Evolutionary conservation across 1,140 invertebrate genomes (phyloP).

Genomic region (Ladona fulva): DNA sequence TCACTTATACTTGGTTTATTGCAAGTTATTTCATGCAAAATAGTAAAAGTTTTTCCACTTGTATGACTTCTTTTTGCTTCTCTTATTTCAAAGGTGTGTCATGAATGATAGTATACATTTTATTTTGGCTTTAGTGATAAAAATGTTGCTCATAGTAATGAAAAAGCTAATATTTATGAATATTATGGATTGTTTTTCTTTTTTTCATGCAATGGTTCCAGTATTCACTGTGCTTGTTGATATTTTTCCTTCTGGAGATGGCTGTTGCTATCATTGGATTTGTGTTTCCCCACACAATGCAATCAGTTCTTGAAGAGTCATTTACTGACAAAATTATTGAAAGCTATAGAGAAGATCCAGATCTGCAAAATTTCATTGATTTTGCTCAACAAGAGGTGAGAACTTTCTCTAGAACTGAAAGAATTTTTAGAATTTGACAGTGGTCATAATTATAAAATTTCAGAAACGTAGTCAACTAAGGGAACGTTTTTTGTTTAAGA

Average conservation of each 20-base stretch:
- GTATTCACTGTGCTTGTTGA: constrained; percentile 80
- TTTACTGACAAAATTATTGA: constrained; percentile 83
- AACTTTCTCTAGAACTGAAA: no score
- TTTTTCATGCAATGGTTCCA: constrained; percentile 39
- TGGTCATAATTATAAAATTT: no score
- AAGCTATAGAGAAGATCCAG: constrained; percentile 81
- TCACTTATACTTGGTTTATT: no score
- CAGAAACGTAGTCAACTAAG: no score
- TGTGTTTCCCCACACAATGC: constrained; percentile 81
- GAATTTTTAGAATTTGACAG: no score
- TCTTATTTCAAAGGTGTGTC: no score
- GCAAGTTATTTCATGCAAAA: no score
- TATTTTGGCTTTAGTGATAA: no score
- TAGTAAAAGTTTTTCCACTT: no score
- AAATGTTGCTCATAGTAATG: not conserved
- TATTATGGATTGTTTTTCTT: not conserved
- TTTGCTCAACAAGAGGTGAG: constrained; percentile 84
- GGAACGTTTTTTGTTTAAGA: no score
- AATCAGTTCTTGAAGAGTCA: constrained; percentile 69
- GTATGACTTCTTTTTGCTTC: no score
- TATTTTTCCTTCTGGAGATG: constrained; percentile 86
- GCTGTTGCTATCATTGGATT: constrained; percentile 82
- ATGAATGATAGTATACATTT: no score
- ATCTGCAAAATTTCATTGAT: constrained; percentile 88
- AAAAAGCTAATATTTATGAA: not conserved